Base-by-base conservation (phyloP, 1,140 invertebrate species). In the Bombus soroeensis region DNA sequence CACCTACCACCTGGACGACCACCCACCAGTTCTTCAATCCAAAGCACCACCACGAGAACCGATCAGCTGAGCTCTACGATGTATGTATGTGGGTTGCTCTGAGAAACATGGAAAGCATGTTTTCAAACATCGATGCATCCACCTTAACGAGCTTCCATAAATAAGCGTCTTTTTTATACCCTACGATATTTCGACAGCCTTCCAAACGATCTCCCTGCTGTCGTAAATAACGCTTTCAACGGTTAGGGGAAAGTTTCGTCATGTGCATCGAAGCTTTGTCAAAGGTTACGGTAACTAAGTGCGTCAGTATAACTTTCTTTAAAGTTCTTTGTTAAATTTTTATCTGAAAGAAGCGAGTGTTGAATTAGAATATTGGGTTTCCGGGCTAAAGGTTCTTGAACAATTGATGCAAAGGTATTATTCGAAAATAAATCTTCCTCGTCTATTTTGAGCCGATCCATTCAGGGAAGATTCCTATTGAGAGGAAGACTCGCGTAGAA, bases 11-110 rank as follows among this genome's bases (percentile, higher is more conserved):
- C 13, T 74, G n/a, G 22, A 74, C 41, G 32, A 34, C 62, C 64
- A 34, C 43, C n/a, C 77, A 68, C 77, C 71, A 28, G 57, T 64
- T 70, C 39, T 70, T 41, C 39, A 78, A 62, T 64, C 62, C 28
- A n/a, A 62, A n/a, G 66, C 32, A 6, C 37, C 37, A 72, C 28
- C 72, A 73, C 39, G 64, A 68, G 43, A 47, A 62, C 81, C 43
- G 74, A 87, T 83, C 85, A 87, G 81, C 85, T 87, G 85, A 41
- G 81, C 72, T 2, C 34, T 64, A n/a, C 34, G 43, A 25, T 59
- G 12, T 15, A 13, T 15, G 5, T 59, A 39, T 34, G 43, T 75
- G 25, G 41, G 18, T 75, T 75, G 39, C 18, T 18, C n/a, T n/a
- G 22, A 25, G n/a, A 9, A 72, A 72, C 39, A 43, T n/a, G 13